Evolutionary conservation across 2,888 invertebrate species (phyloP), one percentile per base, ranked within the genome.

Genomic region (Nymphalis c-album): DNA sequence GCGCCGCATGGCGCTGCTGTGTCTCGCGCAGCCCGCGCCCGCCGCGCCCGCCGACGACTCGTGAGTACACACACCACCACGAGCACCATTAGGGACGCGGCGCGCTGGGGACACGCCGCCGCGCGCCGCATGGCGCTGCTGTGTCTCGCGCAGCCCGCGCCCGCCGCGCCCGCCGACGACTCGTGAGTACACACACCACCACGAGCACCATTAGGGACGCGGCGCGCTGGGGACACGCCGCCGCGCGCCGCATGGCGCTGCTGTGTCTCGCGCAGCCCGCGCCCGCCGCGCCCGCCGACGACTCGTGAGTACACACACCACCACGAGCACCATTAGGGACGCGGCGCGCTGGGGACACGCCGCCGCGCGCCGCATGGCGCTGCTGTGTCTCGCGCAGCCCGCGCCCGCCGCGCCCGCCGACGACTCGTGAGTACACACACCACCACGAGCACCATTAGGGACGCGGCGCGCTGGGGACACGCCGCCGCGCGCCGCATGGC

Each of bases 401-500:
- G 35, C 63, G 5, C 62, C 22, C 35, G 79, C 81, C 5, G 77
- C 79, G 4, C 75, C 77, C 50, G 68, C 73, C 8, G 63, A 83
- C 2, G 85, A 86, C 59, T 72, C 81, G 86, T 86, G 20, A 80
- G 77, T 74, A 4, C 13, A 31, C 6, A 31, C 26, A 6, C 26
- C 26, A 31, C 22, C 2, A 22, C 22, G 22, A 22, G 22, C 22
- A 22, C 22, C 22, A 22, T 22, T n/a, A n/a, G n/a, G n/a, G n/a
- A n/a, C n/a, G 76, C 76, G 0, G 16, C 94, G 0, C 95, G 95
- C 73, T 97, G 96, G 95, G 96, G 97, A 1, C 94, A 94, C 67
- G 93, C 93, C 73, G 96, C 97, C 0, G 95, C 97, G 47, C 94
- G 95, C 71, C 96, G 96, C 80, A 98, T 99, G 98, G 96, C 97